Conservation (phyloP, 2,888 invertebrate genomes). For the Athetis lepigone region DNA sequence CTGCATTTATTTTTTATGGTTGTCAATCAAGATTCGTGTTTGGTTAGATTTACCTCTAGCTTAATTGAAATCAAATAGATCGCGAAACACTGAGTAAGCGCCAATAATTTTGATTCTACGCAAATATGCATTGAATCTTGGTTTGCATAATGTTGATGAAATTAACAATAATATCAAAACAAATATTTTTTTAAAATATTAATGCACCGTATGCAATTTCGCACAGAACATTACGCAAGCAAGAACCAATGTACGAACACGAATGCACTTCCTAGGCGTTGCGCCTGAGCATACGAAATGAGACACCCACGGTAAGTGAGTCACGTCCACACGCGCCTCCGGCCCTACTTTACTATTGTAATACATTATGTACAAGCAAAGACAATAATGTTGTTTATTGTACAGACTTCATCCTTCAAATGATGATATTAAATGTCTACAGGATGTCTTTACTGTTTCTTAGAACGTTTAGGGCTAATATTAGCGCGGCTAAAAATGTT, state of each 20-base stretch:
- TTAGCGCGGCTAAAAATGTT: constrained; percentile 54
- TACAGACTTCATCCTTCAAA: constrained; percentile 65
- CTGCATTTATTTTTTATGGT: constrained; percentile 57
- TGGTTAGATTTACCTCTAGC: constrained; percentile 41
- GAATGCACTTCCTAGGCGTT: constrained; percentile 84
- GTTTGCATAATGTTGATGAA: constrained; percentile 13
- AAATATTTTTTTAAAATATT: constrained; percentile 1
- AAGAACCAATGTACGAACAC: constrained; percentile 67
- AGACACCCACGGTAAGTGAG: constrained; percentile 81
- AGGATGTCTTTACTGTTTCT: constrained; percentile 74
- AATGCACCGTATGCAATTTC: too few relatives aligned
- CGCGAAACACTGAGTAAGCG: constrained; percentile 20
- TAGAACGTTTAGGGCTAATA: constrained; percentile 62
- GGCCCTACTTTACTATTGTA: constrained; percentile 64
- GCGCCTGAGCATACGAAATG: constrained; percentile 82
- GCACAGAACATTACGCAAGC: constrained; percentile 69
- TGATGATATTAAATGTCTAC: constrained; percentile 69
- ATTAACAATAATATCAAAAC: constrained; percentile 16
- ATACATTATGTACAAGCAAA: constrained; percentile 65
- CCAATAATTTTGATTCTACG: constrained; percentile 17
- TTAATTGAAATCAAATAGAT: constrained; percentile 55
- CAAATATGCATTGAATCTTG: constrained; percentile 39
- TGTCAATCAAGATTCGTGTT: constrained; percentile 54
- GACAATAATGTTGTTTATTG: constrained; percentile 72
- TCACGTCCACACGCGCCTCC: constrained; percentile 72